Conservation (phyloP, 37 sponge, comb jelly and placozoan genomes). For the Mnemiopsis leidyi region DNA sequence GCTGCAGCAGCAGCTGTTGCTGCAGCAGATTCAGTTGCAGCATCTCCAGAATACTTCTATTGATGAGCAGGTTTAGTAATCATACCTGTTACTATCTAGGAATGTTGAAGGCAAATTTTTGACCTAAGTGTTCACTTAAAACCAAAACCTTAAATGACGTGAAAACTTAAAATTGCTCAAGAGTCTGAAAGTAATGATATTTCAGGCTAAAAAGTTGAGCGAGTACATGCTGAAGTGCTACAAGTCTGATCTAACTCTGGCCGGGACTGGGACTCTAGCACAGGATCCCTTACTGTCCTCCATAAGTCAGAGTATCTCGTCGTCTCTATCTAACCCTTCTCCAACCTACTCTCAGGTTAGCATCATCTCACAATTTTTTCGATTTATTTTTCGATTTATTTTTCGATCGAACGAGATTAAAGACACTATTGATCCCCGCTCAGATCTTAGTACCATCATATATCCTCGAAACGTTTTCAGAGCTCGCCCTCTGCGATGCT, state of each 20-base stretch:
- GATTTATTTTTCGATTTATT: neutral
- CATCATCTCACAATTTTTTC: too few species aligned
- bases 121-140: too few species aligned
- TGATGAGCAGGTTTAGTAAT: constrained; percentile 33
- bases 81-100: too few species aligned
- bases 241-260: constrained; percentile 25
- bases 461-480: neutral
- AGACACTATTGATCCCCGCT: too few species aligned
- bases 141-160: too few species aligned
- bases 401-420: neutral
- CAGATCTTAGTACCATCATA: too few species aligned
- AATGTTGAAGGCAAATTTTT: too few species aligned
- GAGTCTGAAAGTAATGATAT: neutral
- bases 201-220: constrained; percentile 35
- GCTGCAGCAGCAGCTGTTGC: constrained; percentile 3
- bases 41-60: constrained; percentile 36
- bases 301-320: neutral
- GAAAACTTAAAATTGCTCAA: too few species aligned
- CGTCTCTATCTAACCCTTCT: neutral
- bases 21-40: constrained; percentile 50
- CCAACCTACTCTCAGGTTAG: neutral
- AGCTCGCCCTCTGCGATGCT: neutral
- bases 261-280: neutral
- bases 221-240: constrained; percentile 57
- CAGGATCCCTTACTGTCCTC: neutral